Evolutionary conservation across 2,797 vertebrate species (phyloP), one percentile per base, ranked within the genome.

Genomic region (Rhyacichthys aspro): DNA sequence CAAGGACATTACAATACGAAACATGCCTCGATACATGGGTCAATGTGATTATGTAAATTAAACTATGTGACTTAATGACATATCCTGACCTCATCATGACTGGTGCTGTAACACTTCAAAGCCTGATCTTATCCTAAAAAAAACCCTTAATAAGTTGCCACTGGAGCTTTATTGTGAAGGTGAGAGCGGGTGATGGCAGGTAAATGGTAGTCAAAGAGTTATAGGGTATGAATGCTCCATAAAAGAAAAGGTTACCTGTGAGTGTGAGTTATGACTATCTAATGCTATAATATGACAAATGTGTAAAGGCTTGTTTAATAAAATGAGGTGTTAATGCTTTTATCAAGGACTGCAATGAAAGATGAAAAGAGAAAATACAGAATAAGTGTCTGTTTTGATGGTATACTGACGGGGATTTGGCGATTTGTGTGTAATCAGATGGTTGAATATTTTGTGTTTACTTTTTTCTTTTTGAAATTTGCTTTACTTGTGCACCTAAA

Each of bases 161-260:
- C 38, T 23, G 43, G n/a, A 61, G 11, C 36, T 42, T 74, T 42
- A 69, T 65, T 49, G 62, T 28, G 1, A 47, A 63, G 66, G 57
- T 59, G 58, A 70, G 28, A 45, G 48, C 45, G 44, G 7, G 18
- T 19, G 46, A 63, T 64, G 44, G 33, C 17, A 60, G 64, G 63
- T 76, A 70, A 55, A 53, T 67, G 60, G 47, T 56, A 56, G 73
- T 37, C 43, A 18, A 44, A 65, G 46, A 59, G 42, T 63, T 70
- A 34, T 1, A 19, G 59, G 59, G 63, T 48, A 63, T 43, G 11
- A 70, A 47, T 45, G 39, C 1, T 15, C 7, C 43, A 16, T 46
- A 37, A 69, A 53, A 58, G 43, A 67, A 68, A 61, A 4, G 32
- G 34, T 60, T 62, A 39, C 34, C 39, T 33, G 9, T 41, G 47